A percentile compares a stretch with the other conserved stretches of the same genome.
Evolutionary conservation across 2,888 invertebrate genomes (phyloP).

Genomic region (Celastrina argiolus): DNA sequence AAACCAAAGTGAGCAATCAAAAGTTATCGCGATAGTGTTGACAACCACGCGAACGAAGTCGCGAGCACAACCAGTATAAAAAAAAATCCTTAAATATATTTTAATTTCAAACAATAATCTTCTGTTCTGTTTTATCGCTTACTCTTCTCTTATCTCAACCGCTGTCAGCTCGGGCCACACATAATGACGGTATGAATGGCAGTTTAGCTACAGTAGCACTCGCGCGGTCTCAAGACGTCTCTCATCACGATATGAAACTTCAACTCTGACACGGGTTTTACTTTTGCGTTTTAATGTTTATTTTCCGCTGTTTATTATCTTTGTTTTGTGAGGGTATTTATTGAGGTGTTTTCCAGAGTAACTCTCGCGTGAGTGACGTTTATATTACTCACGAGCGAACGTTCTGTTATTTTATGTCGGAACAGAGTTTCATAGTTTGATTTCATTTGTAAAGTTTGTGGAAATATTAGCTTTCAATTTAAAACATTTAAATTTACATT

Average conservation of each 20-base stretch:
- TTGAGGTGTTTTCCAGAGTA: not conserved
- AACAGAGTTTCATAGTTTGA: not conserved
- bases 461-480: not conserved
- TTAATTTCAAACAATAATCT: not conserved
- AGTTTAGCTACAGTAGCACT: slow-evolving; percentile 3
- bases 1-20: too few relatives aligned
- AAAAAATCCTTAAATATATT: not conserved
- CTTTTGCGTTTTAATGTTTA: slow-evolving; percentile 16
- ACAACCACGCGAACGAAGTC: too few relatives aligned
- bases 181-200: not conserved
- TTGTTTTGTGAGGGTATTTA: slow-evolving; percentile 8
- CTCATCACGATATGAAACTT: slow-evolving; percentile 13
- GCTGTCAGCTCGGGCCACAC: not conserved
- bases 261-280: not conserved
- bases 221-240: slow-evolving; percentile 10
- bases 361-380: not conserved
- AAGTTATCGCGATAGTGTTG: too few relatives aligned
- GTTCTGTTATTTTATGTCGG: not conserved
- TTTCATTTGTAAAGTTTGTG: slow-evolving; percentile 2
- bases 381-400: not conserved
- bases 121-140: not conserved
- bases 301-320: not conserved
- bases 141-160: not conserved
- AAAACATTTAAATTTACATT: too few relatives aligned
- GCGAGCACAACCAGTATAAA: too few relatives aligned